Evolutionary conservation across 2,113 vertebrate genomes (phyloP), one percentile per base, ranked within the genome.

Genomic region (Tichodroma muraria): DNA sequence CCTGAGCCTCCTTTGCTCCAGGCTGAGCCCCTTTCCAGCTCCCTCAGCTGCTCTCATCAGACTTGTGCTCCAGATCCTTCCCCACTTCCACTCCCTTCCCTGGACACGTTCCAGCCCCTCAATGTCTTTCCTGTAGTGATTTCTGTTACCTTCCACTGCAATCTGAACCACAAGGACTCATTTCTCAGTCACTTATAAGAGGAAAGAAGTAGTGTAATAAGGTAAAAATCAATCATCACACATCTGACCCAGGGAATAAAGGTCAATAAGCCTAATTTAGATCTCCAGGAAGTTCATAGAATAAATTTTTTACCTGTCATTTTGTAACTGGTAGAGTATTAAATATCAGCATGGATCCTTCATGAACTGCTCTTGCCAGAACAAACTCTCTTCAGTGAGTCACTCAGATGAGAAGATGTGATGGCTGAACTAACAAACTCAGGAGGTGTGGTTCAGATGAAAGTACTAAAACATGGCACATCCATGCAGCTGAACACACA

Each of bases 71-170:
- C 53, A 68, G 38, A 27, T 3, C 19, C 38, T 81, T 47, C 17
- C 21, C 17, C 40, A 40, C n/a, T 7, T 47, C 56, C 0, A 0
- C 35, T 68, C 6, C 23, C 23, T 60, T 61, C 30, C 6, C 87
- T 54, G 21, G 30, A 31, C 0, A 23, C 0, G 0, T 14, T 76
- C 40, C 70, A 69, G 47, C 2, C 47, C 8, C n/a, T 40, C 40
- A 19, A 3, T 22, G 11, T 19, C 25, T 7, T 25, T 35, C 25
- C 9, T 76, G 13, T 6, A 10, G 4, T 61, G n/a, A 89, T 19
- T 68, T 82, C 21, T 52, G 6, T 63, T 75, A 9, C 22, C 11
- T 89, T 49, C 31, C 6, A 3, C 50, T 6, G 1, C n/a, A 75
- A 63, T 2, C 15, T 3, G 2, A 47, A 73, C 5, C 13, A 22